Percentiles rank a stretch among this genome's conserved stretches.
These are phyloP conservation scores for Serinus canaria DNA, from an alignment of 2,113 vertebrate species.

Conservation along the genomic window DNA sequence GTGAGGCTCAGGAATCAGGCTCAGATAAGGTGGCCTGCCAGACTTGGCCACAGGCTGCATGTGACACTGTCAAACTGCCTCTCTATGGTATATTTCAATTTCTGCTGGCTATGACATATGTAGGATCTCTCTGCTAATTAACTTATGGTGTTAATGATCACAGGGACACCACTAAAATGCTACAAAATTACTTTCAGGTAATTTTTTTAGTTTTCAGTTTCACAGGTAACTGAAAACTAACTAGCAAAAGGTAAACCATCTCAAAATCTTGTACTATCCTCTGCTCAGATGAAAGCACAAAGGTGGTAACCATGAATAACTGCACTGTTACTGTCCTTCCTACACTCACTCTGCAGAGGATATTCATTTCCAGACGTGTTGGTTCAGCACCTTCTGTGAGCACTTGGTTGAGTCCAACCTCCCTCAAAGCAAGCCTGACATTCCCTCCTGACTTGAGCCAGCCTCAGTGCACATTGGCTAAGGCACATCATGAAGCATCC, in stretches of 20 bases:
- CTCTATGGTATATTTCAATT: rapidly evolving
- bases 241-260: not conserved
- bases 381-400: not conserved
- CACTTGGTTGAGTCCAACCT: not conserved
- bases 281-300: not conserved
- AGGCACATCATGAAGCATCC: rapidly evolving
- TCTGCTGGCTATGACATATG: not conserved
- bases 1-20: not conserved
- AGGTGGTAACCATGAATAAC: not conserved
- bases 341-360: not conserved
- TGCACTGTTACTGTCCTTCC: not conserved
- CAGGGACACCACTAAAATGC: not conserved
- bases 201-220: too few relatives aligned
- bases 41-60: not conserved
- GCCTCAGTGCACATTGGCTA: not conserved
- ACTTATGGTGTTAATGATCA: not conserved
- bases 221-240: not conserved
- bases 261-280: not conserved
- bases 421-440: not conserved
- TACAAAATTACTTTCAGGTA: not conserved
- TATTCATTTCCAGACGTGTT: not conserved
- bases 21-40: not conserved
- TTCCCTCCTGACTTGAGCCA: not conserved
- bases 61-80: rapidly evolving
- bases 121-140: not conserved